Base-by-base conservation (phyloP, 2,113 vertebrate species). In the Cygnus atratus region DNA sequence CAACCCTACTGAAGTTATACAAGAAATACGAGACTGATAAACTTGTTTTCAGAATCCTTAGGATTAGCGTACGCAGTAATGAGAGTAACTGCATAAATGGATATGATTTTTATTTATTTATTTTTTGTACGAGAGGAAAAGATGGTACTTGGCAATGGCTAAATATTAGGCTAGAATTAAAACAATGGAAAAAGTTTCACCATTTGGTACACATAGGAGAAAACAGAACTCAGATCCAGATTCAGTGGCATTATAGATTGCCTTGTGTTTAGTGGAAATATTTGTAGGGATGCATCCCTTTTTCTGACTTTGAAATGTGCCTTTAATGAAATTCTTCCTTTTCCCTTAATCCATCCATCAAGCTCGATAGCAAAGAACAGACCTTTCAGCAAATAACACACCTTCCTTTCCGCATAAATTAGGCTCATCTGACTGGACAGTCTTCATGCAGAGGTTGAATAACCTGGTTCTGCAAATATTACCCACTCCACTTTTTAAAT, bases 321-420 rank as follows among this genome's bases (percentile, higher is more conserved):
- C 70, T 87, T 71, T 52, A 82, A 25, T 79, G 22, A 91, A 75
- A 78, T 68, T 70, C 33, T 89, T 68, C 41, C 63, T 84, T 73
- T 84, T 83, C 33, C 24, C 79, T 93, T 68, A 84, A 93, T 87
- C 58, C 43, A 85, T 57, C 39, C 55, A 73, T 78, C 73, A 94
- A 31, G 58, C 50, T 39, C 18, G 41, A 25, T 57, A 59, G 73
- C 84, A 87, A 92, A 83, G 80, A 94, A 55, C 20, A 95, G 79
- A 75, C 88, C 67, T 96, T 90, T 74, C 73, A 91, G 84, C 50
- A 97, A 97, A 92, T 58, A 83, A 83, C 44, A 92, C 50, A n/a
- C 22, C 65, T 88, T 73, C 55, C 68, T 76, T 94, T 81, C 74
- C 29, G 76, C 41, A 85, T 54, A 84, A 71, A 62, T 92, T 57